A percentile compares a stretch with the other conserved stretches of the same genome.
Evolutionary conservation across 2,888 invertebrate species (phyloP).

Genomic region (Tetragonisca angustula): DNA sequence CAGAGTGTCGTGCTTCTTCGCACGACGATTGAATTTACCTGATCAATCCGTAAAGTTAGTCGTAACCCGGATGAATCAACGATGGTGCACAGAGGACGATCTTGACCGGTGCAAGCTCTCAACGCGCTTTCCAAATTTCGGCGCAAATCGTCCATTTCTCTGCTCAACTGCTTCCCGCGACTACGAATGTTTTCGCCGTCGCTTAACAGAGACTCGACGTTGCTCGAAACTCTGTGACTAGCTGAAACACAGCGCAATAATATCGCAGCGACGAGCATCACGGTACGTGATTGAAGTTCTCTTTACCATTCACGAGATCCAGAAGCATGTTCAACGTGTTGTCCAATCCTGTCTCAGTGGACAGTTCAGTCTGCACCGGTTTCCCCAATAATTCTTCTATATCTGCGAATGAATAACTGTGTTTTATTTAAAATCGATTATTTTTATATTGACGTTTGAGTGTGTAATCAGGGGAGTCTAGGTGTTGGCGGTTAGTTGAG

Average conservation of each 20-base stretch:
- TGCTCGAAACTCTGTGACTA: slow-evolving; percentile 86
- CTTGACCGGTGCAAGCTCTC: slow-evolving; percentile 89
- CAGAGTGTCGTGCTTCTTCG: neutral
- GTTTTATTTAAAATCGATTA: too few species aligned
- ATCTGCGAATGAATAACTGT: slow-evolving; percentile 84
- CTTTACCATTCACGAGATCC: slow-evolving; percentile 88
- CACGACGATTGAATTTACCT: slow-evolving; percentile 83
- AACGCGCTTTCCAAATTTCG: slow-evolving; percentile 86
- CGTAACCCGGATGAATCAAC: slow-evolving; percentile 90
- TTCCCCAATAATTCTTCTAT: slow-evolving; percentile 90
- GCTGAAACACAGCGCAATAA: slow-evolving; percentile 82
- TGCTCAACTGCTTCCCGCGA: slow-evolving; percentile 85
- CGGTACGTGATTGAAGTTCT: neutral
- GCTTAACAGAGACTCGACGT: slow-evolving; percentile 86
- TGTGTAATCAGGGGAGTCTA: too few species aligned
- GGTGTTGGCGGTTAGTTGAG: neutral
- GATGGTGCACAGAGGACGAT: slow-evolving; percentile 91
- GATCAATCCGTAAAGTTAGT: slow-evolving; percentile 87
- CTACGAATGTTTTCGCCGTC: slow-evolving; percentile 86
- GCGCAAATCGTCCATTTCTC: slow-evolving; percentile 86
- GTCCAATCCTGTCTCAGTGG: slow-evolving; percentile 91
- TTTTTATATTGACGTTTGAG: too few species aligned
- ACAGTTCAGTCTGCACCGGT: slow-evolving; percentile 91
- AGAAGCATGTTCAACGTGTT: slow-evolving; percentile 89
- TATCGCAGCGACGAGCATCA: neutral